These are phyloP conservation scores for Mactromeris polynyma DNA, from an alignment of 2,888 invertebrate genomes.

Conservation along the genomic window DNA sequence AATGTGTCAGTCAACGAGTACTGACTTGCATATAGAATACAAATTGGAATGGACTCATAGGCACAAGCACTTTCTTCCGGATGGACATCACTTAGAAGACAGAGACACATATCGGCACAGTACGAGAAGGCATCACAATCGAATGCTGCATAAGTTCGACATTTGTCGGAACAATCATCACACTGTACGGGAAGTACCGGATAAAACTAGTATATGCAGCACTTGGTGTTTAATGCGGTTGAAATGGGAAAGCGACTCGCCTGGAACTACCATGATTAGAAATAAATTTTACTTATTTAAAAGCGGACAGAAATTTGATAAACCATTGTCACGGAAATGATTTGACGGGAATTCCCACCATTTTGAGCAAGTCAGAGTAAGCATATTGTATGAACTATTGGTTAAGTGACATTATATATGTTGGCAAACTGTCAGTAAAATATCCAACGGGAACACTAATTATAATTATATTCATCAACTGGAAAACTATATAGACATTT, in stretches of 20 bases:
- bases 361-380: too few relatives aligned
- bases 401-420: too few relatives aligned
- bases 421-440: too few relatives aligned
- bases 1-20: too few relatives aligned
- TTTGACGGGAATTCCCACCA: too few relatives aligned
- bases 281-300: too few relatives aligned
- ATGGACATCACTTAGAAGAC: constrained; percentile 69
- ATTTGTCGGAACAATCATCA: constrained; percentile 80
- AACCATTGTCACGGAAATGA: too few relatives aligned
- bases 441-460: too few relatives aligned
- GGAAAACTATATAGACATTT: too few relatives aligned
- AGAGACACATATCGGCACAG: constrained; percentile 71
- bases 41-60: constrained; percentile 30
- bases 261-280: constrained; percentile 12
- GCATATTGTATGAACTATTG: too few relatives aligned
- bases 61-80: constrained; percentile 63
- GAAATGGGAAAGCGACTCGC: constrained; percentile 51
- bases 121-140: constrained; percentile 77
- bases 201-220: constrained; percentile 12
- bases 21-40: constrained; percentile 62
- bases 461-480: too few relatives aligned
- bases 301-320: too few relatives aligned
- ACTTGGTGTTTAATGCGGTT: constrained; percentile 20
- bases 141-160: constrained; percentile 69
- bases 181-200: constrained; percentile 62